phyloP scores from a whole-genome alignment of 2,888 invertebrate genomes.

The Drosophila algonquin region DNA sequence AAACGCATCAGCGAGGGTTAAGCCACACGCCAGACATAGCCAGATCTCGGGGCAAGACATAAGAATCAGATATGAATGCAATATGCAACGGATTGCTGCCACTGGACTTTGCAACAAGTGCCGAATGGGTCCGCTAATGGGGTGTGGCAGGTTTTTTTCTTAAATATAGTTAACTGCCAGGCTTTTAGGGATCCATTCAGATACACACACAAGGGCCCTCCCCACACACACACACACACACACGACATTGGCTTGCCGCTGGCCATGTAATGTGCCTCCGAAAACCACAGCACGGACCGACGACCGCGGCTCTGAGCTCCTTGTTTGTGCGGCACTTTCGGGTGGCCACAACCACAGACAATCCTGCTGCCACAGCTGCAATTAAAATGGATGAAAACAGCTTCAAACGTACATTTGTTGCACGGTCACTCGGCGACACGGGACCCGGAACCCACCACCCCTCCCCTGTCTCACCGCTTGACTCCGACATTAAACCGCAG shows the following conservation, averaged over 20 bases:
- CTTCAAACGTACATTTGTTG: conserved; percentile 63
- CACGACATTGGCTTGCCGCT: neutral
- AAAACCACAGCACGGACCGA: conserved; percentile 25
- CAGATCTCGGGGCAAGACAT: neutral
- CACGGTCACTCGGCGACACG: conserved; percentile 5
- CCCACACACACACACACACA: too few relatives aligned
- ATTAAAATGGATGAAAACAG: conserved; percentile 68
- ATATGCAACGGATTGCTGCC: neutral
- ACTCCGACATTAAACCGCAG: conserved; percentile 33
- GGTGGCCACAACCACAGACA: conserved; percentile 19
- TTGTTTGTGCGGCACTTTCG: conserved; percentile 49
- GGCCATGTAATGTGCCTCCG: conserved; percentile 6
- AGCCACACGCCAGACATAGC: neutral
- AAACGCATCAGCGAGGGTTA: conserved; percentile 57
- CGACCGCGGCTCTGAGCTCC: conserved; percentile 22
- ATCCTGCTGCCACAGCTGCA: conserved; percentile 48
- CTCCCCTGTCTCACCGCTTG: neutral
- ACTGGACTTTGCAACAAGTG: conserved; percentile 5
- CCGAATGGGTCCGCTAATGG: conserved; percentile 13
- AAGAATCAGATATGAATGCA: conserved; percentile 2
- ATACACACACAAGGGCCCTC: too few relatives aligned
- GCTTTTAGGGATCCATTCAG: neutral
- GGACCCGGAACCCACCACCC: neutral
- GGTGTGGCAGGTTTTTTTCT: conserved; percentile 15
- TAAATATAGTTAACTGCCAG: conserved; percentile 33